Percentiles rank a stretch among this genome's conserved stretches.
phyloP scores from a whole-genome alignment of 2,888 invertebrate species.

The Pherbina coryleti region DNA sequence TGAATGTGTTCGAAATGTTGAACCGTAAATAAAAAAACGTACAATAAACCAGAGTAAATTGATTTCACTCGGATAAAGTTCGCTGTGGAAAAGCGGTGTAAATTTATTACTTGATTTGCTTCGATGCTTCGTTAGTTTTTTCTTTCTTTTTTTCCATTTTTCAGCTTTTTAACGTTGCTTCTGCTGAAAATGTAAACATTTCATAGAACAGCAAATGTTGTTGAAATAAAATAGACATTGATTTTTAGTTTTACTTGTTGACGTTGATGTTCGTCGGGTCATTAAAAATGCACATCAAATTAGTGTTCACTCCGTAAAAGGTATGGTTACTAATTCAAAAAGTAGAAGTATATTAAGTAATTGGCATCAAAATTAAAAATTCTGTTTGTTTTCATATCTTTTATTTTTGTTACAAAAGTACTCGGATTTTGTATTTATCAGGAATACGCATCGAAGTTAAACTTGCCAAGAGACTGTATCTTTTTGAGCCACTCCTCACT shows the following conservation, averaged over 20 bases:
- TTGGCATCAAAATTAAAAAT: too few species aligned
- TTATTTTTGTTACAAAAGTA: too few species aligned
- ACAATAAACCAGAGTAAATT: constrained; percentile 33
- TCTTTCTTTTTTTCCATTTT: neutral
- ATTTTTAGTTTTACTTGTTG: neutral
- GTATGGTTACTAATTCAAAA: neutral
- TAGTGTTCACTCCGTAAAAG: neutral
- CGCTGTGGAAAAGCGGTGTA: constrained; percentile 19
- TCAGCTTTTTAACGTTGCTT: neutral
- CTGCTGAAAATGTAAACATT: neutral
- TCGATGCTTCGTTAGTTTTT: neutral
- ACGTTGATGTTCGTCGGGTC: neutral
- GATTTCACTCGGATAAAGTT: constrained; percentile 28
- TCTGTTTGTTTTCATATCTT: too few species aligned
- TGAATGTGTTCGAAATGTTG: constrained; percentile 12
- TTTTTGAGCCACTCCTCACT: too few species aligned
- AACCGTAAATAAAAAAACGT: constrained; percentile 7
- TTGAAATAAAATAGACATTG: neutral
- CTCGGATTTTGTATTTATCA: too few species aligned
- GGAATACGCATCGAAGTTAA: too few species aligned
- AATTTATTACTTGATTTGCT: constrained; percentile 31
- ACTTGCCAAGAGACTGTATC: too few species aligned
- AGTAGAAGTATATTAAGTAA: neutral
- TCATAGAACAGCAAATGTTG: neutral
- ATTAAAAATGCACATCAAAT: constrained; percentile 20